Base-by-base conservation (phyloP, 2,113 vertebrate species). In the Lepus timidus region DNA sequence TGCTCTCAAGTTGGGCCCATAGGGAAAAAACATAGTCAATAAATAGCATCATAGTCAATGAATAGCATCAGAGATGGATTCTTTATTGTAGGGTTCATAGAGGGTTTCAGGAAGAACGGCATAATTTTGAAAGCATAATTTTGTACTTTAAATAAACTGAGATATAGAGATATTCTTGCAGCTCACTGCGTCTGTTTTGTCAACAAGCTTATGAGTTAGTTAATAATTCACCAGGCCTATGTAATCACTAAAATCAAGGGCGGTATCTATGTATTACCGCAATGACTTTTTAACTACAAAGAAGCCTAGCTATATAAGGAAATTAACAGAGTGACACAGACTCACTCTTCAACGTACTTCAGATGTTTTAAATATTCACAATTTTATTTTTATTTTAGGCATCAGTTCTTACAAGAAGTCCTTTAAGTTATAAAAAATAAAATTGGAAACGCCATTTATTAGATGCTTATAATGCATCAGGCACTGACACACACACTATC, bases 61-160 rank as follows among this genome's bases (percentile, higher is more conserved):
- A 97, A 97, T 95, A 98, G 89, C 94, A 96, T 96, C 95, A 97
- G 96, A 98, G 96, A 97, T 93, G 94, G 73, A 85, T 93, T 49
- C 39, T 76, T 68, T 93, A 78, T 74, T 87, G 81, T 52, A 17
- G 39, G 36, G 3, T 81, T 79, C 36, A 84, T 83, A 88, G 87
- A 58, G 74, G 39, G 74, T 97, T 95, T 88, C 93, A 97, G 96
- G 97, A 98, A 96, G 97, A 97, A 97, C 93, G 95, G 95, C 95
- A 96, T 95, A 95, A 93, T 96, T 97, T 97, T 98, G 97, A 97
- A 94, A 96, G 88, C 93, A 97, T 85, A 93, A 95, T 96, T 94
- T 81, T 90, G 70, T 96, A 96, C 94, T 94, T 97, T 97, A 90
- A 92, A 95, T 91, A 67, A 82, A 68, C 6, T 55, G 67, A 94